phyloP scores from a whole-genome alignment of 2,888 invertebrate species.

The Chalcosyrphus nemorum region DNA sequence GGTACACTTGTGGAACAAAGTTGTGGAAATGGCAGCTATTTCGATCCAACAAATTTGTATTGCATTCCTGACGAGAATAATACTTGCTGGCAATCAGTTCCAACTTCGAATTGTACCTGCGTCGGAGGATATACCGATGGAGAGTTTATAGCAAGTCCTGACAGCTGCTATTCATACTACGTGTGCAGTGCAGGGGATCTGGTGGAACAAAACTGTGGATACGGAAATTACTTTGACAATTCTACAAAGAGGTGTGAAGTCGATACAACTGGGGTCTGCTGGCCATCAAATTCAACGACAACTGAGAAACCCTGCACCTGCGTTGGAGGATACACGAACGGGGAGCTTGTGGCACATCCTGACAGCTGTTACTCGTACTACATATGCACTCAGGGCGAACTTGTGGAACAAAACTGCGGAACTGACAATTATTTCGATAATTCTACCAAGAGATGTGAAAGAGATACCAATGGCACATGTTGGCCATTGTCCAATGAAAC shows the following conservation, averaged over 20 bases:
- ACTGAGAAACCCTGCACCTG: background rate
- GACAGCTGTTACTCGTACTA: conserved; percentile 64
- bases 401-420: conserved; percentile 33
- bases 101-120: conserved; percentile 5
- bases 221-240: conserved; percentile 70
- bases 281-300: too few relatives aligned
- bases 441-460: too few relatives aligned
- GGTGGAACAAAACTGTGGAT: conserved; percentile 54
- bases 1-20: conserved; percentile 58
- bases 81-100: background rate
- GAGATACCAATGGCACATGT: too few relatives aligned
- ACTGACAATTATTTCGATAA: conserved; percentile 47
- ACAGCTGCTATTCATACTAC: conserved; percentile 74
- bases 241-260: conserved; percentile 4
- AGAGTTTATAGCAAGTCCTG: conserved; percentile 39
- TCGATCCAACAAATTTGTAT: conserved; percentile 28
- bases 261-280: conserved; percentile 48
- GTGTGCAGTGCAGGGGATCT: conserved; percentile 73
- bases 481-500: background rate
- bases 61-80: conserved; percentile 36
- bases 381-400: conserved; percentile 47
- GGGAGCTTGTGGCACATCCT: conserved; percentile 72
- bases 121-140: conserved; percentile 71
- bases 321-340: conserved; percentile 62
- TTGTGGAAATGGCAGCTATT: conserved; percentile 75